Evolutionary conservation across 2,888 invertebrate genomes (phyloP), one percentile per base, ranked within the genome.

Genomic region (Drosophila paucipuncta): DNA sequence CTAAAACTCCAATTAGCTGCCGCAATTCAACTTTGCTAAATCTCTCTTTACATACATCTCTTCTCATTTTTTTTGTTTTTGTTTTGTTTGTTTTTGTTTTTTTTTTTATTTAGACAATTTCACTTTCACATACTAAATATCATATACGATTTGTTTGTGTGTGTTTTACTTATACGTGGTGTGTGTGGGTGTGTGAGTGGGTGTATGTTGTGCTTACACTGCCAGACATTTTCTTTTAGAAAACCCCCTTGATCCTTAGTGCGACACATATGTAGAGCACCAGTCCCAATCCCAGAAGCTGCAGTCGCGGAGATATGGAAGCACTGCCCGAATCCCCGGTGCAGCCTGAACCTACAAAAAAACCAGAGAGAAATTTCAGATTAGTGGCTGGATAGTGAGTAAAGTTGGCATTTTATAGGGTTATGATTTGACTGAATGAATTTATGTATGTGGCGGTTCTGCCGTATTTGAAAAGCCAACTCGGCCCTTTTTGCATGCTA

Each of bases 271-370:
- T 69, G 63, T 72, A 86, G 55, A 87, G 62, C 72, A 79, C 74
- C 62, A 83, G 60, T 63, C 78, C 78, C 16, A 82, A 57, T 68
- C 63, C 82, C 22, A 89, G 54, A 31, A 83, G 68, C 70, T 78
- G 82, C 47, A 78, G 25, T 52, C 52, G 62, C 57, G 85, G 77
- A 16, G 76, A 73, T 70, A 72, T 74, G 89, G 88, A 87, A 87
- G 89, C 89, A 68, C 89, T 88, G 50, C 80, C 89, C 47, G 89
- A 89, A 16, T 76, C 71, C 28, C 80, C 79, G 35, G 80, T 76
- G 76, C 91, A 91, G 69, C 78, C 90, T 64, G 89, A 85, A 67
- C 91, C 91, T 91, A 78, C 9, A 82, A 82, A 16, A 35, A 43
- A 28, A 25, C 13, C 7, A 54, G 59, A 72, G 68, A 76, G n/a